A percentile compares a stretch with the other conserved stretches of the same genome.
Conservation (phyloP, 2,888 invertebrate genomes). For the Drosophila merina region DNA sequence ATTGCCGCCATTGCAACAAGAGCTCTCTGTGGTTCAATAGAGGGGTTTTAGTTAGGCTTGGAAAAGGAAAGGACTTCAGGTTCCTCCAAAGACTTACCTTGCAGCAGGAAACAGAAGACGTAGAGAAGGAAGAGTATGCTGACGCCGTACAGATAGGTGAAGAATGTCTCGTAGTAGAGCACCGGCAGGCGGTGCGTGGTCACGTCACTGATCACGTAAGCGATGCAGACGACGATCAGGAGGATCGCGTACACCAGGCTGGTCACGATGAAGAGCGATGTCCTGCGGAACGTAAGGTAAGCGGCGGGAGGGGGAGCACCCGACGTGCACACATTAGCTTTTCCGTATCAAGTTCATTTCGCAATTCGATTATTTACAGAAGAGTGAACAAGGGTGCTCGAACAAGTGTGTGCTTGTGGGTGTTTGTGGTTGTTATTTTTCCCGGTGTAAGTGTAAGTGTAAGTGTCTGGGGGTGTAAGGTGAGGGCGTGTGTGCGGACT, state of each 20-base stretch:
- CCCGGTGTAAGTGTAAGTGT: background rate
- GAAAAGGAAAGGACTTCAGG: no score
- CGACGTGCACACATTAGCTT: background rate
- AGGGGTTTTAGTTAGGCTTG: no score
- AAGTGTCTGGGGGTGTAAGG: conserved; percentile 12
- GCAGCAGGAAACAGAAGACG: conserved; percentile 96
- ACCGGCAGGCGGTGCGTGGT: conserved; percentile 96
- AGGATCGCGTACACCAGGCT: conserved; percentile 98
- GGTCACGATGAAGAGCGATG: conserved; percentile 96
- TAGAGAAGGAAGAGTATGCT: conserved; percentile 96
- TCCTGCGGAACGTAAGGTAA: conserved; percentile 86
- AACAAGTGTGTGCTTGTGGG: conserved; percentile 11
- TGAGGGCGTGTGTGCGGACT: conserved; percentile 10
- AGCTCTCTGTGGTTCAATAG: conserved; percentile 86
- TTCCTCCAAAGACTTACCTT: no score
- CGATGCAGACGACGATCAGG: conserved; percentile 95
- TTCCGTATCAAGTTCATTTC: background rate
- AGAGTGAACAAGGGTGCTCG: conserved; percentile 38
- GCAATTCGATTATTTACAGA: conserved; percentile 29
- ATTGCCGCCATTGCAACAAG: conserved; percentile 89
- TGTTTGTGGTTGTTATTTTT: conserved; percentile 14
- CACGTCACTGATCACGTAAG: conserved; percentile 97
- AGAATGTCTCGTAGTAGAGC: conserved; percentile 97
- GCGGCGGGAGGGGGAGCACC: background rate
- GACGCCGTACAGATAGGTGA: conserved; percentile 96